These are phyloP conservation scores for Synergus laeviventris DNA, from an alignment of 2,888 invertebrate species.

Conservation along the genomic window DNA sequence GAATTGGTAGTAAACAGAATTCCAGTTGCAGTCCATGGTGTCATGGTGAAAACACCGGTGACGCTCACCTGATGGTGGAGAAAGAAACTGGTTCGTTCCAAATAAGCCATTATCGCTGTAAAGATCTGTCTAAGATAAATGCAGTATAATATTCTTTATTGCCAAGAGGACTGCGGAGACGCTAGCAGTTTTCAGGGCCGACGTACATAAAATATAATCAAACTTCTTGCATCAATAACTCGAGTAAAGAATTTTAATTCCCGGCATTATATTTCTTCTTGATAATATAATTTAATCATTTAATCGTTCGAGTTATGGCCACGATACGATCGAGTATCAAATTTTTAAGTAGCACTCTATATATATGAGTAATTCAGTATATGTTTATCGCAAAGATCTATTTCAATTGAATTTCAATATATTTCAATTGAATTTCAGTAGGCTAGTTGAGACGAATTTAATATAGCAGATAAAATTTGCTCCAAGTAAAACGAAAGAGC, in stretches of 20 bases:
- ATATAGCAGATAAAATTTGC: too few relatives aligned
- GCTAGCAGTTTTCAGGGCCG: background rate
- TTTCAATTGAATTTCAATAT: too few relatives aligned
- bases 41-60: conserved; percentile 5
- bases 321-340: background rate
- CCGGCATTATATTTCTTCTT: background rate
- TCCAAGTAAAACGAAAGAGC: too few relatives aligned
- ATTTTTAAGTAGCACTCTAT: background rate
- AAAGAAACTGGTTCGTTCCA: conserved; percentile 35
- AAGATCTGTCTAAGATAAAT: conserved; percentile 35
- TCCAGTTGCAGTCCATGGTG: conserved; percentile 3
- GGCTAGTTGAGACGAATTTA: too few relatives aligned
- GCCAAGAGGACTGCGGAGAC: conserved; percentile 12
- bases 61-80: conserved; percentile 23
- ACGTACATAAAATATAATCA: background rate
- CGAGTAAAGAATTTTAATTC: background rate
- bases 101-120: conserved; percentile 34
- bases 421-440: too few relatives aligned
- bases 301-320: background rate
- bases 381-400: background rate
- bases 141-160: conserved; percentile 22
- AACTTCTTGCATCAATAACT: background rate
- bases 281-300: conserved; percentile 4
- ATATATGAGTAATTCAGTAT: too few relatives aligned
- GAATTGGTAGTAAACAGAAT: conserved; percentile 14